These are phyloP conservation scores for Acridotheres tristis DNA, from an alignment of 2,797 vertebrate species.

Conservation along the genomic window DNA sequence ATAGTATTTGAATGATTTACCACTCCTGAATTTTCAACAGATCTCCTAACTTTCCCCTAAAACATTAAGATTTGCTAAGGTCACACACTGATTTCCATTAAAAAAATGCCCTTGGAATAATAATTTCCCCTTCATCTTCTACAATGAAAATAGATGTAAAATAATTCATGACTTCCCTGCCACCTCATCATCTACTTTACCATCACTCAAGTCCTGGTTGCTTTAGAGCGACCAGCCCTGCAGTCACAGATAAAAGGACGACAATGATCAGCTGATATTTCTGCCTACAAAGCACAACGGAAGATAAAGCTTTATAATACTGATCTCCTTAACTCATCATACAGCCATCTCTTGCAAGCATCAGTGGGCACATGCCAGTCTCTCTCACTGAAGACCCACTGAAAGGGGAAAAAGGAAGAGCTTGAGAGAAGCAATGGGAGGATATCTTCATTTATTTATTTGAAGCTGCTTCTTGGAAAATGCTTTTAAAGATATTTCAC, in stretches of 20 bases:
- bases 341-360: neutral
- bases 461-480: neutral
- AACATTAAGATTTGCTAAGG: slow-evolving; percentile 38
- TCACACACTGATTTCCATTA: slow-evolving; percentile 31
- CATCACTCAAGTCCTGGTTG: neutral
- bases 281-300: neutral
- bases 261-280: slow-evolving; percentile 32
- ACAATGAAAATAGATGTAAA: slow-evolving; percentile 49
- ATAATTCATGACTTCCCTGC: slow-evolving; percentile 41
- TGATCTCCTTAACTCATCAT: neutral
- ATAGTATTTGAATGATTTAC: neutral
- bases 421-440: neutral
- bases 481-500: neutral
- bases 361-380: neutral
- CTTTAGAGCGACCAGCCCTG: neutral
- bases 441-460: neutral
- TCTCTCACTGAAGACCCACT: neutral
- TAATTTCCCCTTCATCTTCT: slow-evolving; percentile 44
- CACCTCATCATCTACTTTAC: slow-evolving; percentile 6
- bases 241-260: slow-evolving; percentile 14
- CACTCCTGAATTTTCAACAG: neutral
- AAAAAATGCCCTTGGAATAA: slow-evolving; percentile 54
- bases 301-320: slow-evolving; percentile 5
- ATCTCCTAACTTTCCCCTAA: slow-evolving; percentile 20
- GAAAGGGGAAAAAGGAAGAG: neutral